A percentile compares a stretch with the other conserved stretches of the same genome.
phyloP scores from a whole-genome alignment of 2,113 vertebrate genomes.

The Bufo bufo region DNA sequence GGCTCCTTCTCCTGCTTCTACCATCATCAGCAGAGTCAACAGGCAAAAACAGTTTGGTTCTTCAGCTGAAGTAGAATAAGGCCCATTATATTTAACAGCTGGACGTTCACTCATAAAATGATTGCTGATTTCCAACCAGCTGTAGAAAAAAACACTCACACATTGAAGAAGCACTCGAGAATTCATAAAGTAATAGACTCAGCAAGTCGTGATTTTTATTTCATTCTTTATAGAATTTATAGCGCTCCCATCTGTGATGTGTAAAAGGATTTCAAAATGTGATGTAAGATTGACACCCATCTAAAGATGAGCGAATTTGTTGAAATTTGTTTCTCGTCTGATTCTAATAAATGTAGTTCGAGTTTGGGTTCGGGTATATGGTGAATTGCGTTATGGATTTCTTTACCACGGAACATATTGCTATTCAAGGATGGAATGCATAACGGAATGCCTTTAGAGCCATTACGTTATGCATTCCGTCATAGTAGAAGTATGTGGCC shows the following conservation, averaged over 20 bases:
- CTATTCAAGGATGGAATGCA: too few relatives aligned
- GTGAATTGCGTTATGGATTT: too few relatives aligned
- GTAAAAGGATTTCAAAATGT: constrained; percentile 7
- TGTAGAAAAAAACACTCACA: constrained; percentile 12
- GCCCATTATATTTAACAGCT: constrained; percentile 47
- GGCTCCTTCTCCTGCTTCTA: background rate
- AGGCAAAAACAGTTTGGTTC: background rate
- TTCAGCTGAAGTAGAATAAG: background rate
- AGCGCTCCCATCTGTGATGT: constrained; percentile 26
- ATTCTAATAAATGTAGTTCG: too few relatives aligned
- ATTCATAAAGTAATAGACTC: constrained; percentile 25
- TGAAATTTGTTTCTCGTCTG: too few relatives aligned
- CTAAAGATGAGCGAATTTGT: background rate
- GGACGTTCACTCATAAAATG: constrained; percentile 35
- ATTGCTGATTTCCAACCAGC: constrained; percentile 18
- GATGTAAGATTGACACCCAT: background rate
- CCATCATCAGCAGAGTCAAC: background rate
- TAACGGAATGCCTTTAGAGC: too few relatives aligned
- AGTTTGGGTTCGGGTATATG: too few relatives aligned
- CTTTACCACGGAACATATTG: too few relatives aligned
- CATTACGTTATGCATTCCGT: too few relatives aligned
- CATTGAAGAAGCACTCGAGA: constrained; percentile 28
- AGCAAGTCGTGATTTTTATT: constrained; percentile 10
- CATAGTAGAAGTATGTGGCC: too few relatives aligned
- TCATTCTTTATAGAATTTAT: background rate